These are phyloP conservation scores for Melanophora roralis DNA, from an alignment of 2,888 invertebrate genomes.

Conservation along the genomic window DNA sequence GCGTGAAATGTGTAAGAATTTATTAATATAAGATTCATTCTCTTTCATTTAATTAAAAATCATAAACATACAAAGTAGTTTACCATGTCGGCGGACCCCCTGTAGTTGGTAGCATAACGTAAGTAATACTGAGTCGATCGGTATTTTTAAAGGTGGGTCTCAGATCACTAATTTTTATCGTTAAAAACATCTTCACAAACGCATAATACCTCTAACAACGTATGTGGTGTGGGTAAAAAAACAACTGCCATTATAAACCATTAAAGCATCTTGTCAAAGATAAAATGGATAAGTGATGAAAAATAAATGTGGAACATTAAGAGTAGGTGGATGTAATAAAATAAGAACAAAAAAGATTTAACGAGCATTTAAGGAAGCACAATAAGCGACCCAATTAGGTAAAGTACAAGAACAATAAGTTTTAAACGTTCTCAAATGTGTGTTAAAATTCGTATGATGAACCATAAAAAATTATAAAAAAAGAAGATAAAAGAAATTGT, in stretches of 20 bases:
- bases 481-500: slow-evolving; percentile 7
- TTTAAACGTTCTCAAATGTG: slow-evolving; percentile 2
- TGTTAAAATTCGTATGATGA: slow-evolving; percentile 42
- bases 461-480: slow-evolving; percentile 42
- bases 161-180: too few relatives aligned
- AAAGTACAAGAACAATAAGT: slow-evolving; percentile 65
- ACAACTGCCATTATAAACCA: not conserved
- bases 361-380: slow-evolving; percentile 62
- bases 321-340: slow-evolving; percentile 35
- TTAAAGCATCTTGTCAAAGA: slow-evolving; percentile 45
- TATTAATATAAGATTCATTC: too few relatives aligned
- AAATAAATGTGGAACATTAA: slow-evolving; percentile 53
- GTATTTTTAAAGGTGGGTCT: too few relatives aligned
- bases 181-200: too few relatives aligned
- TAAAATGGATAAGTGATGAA: slow-evolving; percentile 49
- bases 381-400: slow-evolving; percentile 75
- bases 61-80: too few relatives aligned
- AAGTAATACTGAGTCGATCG: too few relatives aligned
- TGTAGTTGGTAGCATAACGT: too few relatives aligned
- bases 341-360: slow-evolving; percentile 39
- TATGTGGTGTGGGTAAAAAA: too few relatives aligned
- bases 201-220: too few relatives aligned
- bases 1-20: too few relatives aligned
- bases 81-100: too few relatives aligned
- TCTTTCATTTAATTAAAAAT: too few relatives aligned